Evolutionary conservation across 30 jellyfish, hydroid and myxozoan species (phyloP), one percentile per base, ranked within the genome.

Genomic region (Hydractinia echinata): DNA sequence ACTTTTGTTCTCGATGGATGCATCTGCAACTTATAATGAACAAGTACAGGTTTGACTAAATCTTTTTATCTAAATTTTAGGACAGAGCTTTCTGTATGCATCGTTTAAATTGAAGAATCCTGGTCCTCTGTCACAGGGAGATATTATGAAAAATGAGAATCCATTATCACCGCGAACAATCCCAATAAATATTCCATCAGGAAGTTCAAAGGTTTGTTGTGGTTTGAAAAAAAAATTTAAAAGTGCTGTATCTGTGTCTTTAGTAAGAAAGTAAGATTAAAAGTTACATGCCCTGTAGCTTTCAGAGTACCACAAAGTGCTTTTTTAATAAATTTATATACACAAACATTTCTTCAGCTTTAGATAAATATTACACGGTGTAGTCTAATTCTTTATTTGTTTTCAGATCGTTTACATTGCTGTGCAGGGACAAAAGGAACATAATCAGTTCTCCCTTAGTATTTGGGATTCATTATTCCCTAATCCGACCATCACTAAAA

Each of bases 391-490:
- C 2, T 30, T 30, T 6, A 21, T 4, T 66, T 56, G 48, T 14
- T 30, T 77, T 54, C 72, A 90, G 97, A 56, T 90, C 30, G 81
- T 90, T 21, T 90, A 90, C 86, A 90, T 90, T n/a, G 61, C 97
- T 44, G 97, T 90, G 44, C 97, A 90, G 77, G 97, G 97, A 6
- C 97, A 90, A 67, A 85, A 62, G 64, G 90, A 84, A 61, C 77
- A 69, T 11, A 90, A 90, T 55, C 19, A 51, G 5, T 90, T 90
- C 81, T 10, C 69, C 20, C 87, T 90, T 19, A 90, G 77, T 77
- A 90, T 90, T 15, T 90, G 97, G 97, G 95, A 90, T 60, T 84
- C 97, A 5, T 87, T 90, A 16, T 90, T 90, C 82, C 77, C 79
- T 2, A 52, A 78, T 56, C 95, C 85, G 51, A 69, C 18, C 30